Percentiles rank a stretch among this genome's conserved stretches.
These are phyloP conservation scores for Hydractinia symbiolongicarpus DNA, from an alignment of 30 jellyfish, hydroid and myxozoan species.

Conservation along the genomic window DNA sequence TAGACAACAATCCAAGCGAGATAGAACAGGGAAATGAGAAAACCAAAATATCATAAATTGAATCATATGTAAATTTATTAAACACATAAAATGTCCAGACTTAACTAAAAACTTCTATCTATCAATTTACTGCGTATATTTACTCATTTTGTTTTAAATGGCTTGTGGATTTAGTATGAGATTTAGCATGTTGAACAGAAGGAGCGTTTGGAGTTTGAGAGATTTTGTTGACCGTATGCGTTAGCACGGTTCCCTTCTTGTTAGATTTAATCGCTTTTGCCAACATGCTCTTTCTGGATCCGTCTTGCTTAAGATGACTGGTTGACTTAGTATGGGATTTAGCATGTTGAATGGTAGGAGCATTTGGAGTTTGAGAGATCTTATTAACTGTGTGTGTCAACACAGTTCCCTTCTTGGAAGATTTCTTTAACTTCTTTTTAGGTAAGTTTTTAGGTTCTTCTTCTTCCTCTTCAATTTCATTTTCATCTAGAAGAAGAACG, in stretches of 20 bases:
- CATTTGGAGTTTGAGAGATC: slow-evolving; percentile 88
- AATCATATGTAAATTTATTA: not conserved
- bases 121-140: too few relatives aligned
- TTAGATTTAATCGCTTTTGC: slow-evolving; percentile 24
- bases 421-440: slow-evolving; percentile 22
- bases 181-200: slow-evolving; percentile 65
- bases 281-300: slow-evolving; percentile 25
- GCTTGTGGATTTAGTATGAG: slow-evolving; percentile 74
- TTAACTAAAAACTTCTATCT: too few relatives aligned
- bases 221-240: slow-evolving; percentile 67
- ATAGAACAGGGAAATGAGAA: not conserved
- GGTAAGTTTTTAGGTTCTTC: not conserved
- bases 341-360: slow-evolving; percentile 81
- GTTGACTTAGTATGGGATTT: slow-evolving; percentile 76
- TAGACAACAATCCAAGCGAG: too few relatives aligned
- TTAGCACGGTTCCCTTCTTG: slow-evolving; percentile 53
- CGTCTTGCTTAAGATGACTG: slow-evolving; percentile 69
- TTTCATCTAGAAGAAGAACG: slow-evolving; percentile 10
- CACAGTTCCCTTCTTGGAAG: slow-evolving; percentile 78
- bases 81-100: not conserved
- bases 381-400: slow-evolving; percentile 71
- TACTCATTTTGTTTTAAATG: slow-evolving; percentile 44
- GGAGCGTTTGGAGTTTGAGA: slow-evolving; percentile 84
- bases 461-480: not conserved
- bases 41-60: not conserved